Evolutionary conservation across 2,113 vertebrate genomes (phyloP).

Genomic region (Hippocampus guttulatus): DNA sequence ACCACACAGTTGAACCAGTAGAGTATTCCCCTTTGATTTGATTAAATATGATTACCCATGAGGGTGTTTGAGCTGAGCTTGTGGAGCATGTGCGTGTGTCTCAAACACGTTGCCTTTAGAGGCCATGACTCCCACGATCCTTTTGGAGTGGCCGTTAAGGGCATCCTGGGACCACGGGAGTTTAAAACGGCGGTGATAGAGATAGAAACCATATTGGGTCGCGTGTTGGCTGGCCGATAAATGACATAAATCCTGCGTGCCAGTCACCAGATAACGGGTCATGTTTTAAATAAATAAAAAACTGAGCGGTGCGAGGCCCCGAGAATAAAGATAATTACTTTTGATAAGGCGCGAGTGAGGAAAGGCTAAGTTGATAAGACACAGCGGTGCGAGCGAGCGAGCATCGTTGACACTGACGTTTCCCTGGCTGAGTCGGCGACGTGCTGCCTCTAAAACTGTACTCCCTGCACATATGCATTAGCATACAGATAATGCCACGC

Average conservation of each 20-base stretch:
- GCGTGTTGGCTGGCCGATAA: slow-evolving; percentile 42
- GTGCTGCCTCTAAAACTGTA: neutral
- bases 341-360: slow-evolving; percentile 62
- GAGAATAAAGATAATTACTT: slow-evolving; percentile 67
- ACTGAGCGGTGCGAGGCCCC: neutral
- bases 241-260: slow-evolving; percentile 51
- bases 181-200: slow-evolving; percentile 29
- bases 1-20: no score
- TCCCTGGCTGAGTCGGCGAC: neutral
- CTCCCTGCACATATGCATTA: neutral
- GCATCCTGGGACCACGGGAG: slow-evolving; percentile 16
- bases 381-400: slow-evolving; percentile 35
- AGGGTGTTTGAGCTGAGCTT: neutral
- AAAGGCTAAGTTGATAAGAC: slow-evolving; percentile 59
- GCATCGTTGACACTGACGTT: slow-evolving; percentile 39
- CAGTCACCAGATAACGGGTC: slow-evolving; percentile 54
- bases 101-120: neutral
- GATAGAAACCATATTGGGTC: slow-evolving; percentile 49
- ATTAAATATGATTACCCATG: neutral
- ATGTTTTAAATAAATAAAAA: slow-evolving; percentile 18
- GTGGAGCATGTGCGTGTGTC: no score
- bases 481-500: neutral
- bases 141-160: slow-evolving; percentile 31
- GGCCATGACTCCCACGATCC: slow-evolving; percentile 6
- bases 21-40: no score